Percentiles rank a stretch among this genome's conserved stretches.
Conservation (phyloP, 1,140 invertebrate species). For the Lepidurus arcticus region DNA sequence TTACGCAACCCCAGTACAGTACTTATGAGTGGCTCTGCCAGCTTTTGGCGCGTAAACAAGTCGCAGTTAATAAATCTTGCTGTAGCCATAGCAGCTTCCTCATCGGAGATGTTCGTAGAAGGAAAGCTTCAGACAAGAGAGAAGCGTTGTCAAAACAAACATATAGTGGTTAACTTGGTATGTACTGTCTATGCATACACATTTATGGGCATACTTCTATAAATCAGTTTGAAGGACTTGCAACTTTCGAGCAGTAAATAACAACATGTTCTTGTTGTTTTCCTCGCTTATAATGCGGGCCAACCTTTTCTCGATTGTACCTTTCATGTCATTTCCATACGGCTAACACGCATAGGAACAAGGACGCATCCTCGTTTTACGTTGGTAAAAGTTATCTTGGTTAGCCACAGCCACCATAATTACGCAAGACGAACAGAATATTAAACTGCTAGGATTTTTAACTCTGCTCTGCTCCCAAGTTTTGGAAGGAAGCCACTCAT, state of each 20-base stretch:
- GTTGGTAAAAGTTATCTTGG: no score
- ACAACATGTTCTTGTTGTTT: background rate
- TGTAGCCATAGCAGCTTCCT: no score
- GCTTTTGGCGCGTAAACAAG: slow-evolving; percentile 8
- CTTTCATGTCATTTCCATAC: background rate
- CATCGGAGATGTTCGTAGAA: no score
- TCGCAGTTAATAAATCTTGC: no score
- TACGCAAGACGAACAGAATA: background rate
- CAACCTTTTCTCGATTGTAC: background rate
- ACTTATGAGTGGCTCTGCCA: background rate
- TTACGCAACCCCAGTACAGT: background rate
- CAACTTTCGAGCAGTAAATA: background rate
- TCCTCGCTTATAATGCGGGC: background rate
- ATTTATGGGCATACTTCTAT: no score
- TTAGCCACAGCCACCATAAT: background rate
- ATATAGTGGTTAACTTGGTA: no score
- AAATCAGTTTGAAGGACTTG: background rate
- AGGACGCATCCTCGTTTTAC: no score
- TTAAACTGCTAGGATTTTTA: background rate
- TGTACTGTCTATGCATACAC: no score
- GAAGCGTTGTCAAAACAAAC: no score
- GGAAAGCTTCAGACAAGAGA: no score
- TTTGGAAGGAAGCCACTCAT: background rate
- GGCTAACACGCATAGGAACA: no score
- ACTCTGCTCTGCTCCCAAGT: background rate